Evolutionary conservation across 1,140 invertebrate species (phyloP).

Genomic region (Drosophila bipectinata): DNA sequence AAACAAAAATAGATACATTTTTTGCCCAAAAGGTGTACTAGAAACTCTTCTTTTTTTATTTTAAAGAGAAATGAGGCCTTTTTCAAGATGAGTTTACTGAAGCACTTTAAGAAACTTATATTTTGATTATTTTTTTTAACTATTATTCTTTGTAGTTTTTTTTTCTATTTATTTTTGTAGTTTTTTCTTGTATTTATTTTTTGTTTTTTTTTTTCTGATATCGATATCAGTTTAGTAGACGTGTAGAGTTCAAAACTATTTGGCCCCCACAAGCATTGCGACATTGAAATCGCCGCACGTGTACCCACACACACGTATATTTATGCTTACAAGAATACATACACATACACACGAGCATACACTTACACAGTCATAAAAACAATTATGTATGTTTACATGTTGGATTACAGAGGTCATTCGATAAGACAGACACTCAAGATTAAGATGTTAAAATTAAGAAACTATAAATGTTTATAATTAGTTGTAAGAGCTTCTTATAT

Average conservation of each 20-base stretch:
- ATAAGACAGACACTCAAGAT: background rate
- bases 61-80: too few relatives aligned
- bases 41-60: background rate
- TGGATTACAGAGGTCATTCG: conserved; percentile 6
- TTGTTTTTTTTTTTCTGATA: conserved; percentile 5
- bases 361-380: background rate
- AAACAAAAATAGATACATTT: conserved; percentile 29
- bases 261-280: conserved; percentile 34
- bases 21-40: background rate
- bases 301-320: conserved; percentile 20
- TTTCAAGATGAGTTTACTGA: background rate
- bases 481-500: background rate
- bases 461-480: background rate
- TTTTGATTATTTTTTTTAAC: conserved; percentile 41
- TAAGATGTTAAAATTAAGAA: background rate
- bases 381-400: conserved; percentile 25
- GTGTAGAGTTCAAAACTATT: conserved; percentile 28
- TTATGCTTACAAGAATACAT: conserved; percentile 16
- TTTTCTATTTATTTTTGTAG: background rate
- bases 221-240: conserved; percentile 14
- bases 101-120: background rate
- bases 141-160: background rate
- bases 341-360: background rate
- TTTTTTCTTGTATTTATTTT: conserved; percentile 17
- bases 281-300: conserved; percentile 45